A percentile compares a stretch with the other conserved stretches of the same genome.
Evolutionary conservation across 2,797 vertebrate species (phyloP).

Genomic region (Chaetophractus vellerosus): DNA sequence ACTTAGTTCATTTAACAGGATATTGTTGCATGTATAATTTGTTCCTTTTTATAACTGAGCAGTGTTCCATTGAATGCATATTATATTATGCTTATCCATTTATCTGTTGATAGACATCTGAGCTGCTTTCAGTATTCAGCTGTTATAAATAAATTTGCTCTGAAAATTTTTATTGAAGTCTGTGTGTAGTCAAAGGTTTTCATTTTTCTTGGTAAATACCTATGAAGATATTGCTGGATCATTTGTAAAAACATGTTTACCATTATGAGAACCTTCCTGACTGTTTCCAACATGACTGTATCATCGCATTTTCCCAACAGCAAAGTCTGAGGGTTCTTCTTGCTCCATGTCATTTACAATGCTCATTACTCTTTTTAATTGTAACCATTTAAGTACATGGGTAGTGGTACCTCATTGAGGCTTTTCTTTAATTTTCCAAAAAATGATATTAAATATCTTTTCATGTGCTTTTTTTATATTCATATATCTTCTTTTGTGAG

Average conservation of each 20-base stretch:
- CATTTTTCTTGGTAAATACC: background rate
- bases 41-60: background rate
- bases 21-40: background rate
- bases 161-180: background rate
- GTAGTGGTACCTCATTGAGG: background rate
- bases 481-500: background rate
- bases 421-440: slow-evolving; percentile 34
- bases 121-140: background rate
- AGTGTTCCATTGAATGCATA: background rate
- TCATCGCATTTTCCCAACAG: background rate
- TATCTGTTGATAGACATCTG: background rate
- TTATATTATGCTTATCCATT: background rate
- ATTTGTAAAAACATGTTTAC: background rate
- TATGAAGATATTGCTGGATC: background rate
- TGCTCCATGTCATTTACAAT: background rate
- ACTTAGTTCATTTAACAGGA: background rate
- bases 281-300: background rate
- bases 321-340: background rate
- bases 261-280: background rate
- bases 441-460: background rate
- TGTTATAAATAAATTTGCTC: background rate
- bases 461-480: background rate
- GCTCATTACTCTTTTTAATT: background rate
- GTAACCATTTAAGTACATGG: background rate
- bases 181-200: background rate